These are phyloP conservation scores for Baryphthengus martii DNA, from an alignment of 2,113 vertebrate species.

Conservation along the genomic window DNA sequence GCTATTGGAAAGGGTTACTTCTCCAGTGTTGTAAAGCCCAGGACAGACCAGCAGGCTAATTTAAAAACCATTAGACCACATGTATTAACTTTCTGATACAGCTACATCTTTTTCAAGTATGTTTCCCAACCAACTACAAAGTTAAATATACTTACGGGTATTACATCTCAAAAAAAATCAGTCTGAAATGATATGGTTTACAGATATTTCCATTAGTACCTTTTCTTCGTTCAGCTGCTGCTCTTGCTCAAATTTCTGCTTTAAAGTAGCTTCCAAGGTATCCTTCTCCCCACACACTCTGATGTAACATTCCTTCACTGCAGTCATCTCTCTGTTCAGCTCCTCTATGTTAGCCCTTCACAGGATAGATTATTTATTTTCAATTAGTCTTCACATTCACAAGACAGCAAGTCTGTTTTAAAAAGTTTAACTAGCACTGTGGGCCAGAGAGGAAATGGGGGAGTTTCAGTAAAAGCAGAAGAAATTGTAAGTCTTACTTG, in stretches of 20 bases:
- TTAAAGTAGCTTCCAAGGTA: conserved; percentile 74
- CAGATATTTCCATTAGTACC: conserved; percentile 60
- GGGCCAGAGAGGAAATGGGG: neutral
- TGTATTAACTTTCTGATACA: neutral
- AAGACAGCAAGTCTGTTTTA: neutral
- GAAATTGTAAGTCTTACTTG: conserved; percentile 73
- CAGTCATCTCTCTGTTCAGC: conserved; percentile 79
- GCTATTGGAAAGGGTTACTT: neutral
- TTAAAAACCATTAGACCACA: neutral
- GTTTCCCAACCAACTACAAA: neutral
- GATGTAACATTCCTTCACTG: conserved; percentile 91
- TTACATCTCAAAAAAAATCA: neutral
- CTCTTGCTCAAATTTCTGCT: conserved; percentile 68
- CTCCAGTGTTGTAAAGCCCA: neutral
- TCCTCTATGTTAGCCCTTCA: conserved; percentile 81
- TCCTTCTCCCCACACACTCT: conserved; percentile 90
- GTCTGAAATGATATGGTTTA: neutral
- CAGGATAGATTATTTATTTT: neutral
- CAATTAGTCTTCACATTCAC: neutral
- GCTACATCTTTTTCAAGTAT: neutral
- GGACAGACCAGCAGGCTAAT: neutral
- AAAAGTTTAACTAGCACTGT: neutral
- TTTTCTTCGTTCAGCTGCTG: conserved; percentile 73
- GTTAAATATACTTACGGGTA: neutral
- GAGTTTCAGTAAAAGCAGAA: neutral